Conservation (phyloP, 2,888 invertebrate species). For the Odiellus spinosus region DNA sequence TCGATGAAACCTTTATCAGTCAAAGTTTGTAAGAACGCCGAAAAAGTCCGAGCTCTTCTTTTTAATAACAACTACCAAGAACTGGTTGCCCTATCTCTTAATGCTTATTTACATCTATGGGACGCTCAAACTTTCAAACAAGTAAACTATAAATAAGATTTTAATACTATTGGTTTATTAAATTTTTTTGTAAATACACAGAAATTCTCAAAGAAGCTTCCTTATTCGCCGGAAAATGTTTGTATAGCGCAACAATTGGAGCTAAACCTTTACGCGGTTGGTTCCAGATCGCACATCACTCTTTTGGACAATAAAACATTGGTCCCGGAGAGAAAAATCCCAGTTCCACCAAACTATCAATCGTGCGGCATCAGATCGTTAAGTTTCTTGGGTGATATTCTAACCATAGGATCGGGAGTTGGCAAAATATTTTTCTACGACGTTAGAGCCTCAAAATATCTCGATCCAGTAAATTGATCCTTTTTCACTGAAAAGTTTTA, state of each 20-base stretch:
- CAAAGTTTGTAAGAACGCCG: slow-evolving; percentile 61
- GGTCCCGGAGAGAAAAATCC: slow-evolving; percentile 53
- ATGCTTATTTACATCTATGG: slow-evolving; percentile 88
- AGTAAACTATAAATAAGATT: too few relatives aligned
- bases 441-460: slow-evolving; percentile 70
- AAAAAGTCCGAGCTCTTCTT: slow-evolving; percentile 61
- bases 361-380: slow-evolving; percentile 84
- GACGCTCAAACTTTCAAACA: slow-evolving; percentile 64
- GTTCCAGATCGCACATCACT: slow-evolving; percentile 80
- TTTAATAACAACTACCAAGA: slow-evolving; percentile 59
- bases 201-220: slow-evolving; percentile 68
- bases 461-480: slow-evolving; percentile 44
- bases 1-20: slow-evolving; percentile 51
- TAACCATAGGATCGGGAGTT: slow-evolving; percentile 84
- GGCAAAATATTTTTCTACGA: slow-evolving; percentile 89
- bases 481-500: too few relatives aligned
- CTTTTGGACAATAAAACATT: slow-evolving; percentile 74
- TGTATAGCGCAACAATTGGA: slow-evolving; percentile 74
- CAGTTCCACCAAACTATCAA: slow-evolving; percentile 55
- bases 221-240: slow-evolving; percentile 80
- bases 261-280: slow-evolving; percentile 71
- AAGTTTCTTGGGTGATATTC: slow-evolving; percentile 70
- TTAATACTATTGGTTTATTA: too few relatives aligned
- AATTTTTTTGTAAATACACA: too few relatives aligned
- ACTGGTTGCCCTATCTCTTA: slow-evolving; percentile 75